Base-by-base conservation (phyloP, 2,888 invertebrate species). In the Uloborus plumipes region DNA sequence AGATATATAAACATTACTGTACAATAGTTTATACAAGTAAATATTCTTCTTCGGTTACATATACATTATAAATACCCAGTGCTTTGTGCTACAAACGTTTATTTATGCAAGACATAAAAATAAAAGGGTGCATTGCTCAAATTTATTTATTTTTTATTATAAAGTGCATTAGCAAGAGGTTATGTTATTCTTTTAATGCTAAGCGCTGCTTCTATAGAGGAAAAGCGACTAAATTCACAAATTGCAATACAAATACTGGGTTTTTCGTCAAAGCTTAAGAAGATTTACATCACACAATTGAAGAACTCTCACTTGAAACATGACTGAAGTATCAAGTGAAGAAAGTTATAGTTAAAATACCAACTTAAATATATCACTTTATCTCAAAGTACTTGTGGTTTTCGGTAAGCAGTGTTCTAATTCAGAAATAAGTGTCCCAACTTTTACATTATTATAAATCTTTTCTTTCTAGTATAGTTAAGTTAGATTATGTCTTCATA, bases 131-230 rank as follows among this genome's bases (percentile, higher is more conserved):
- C 51, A 51, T 49, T 15, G 66, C 16, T 51, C 51, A 51, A 26
- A 51, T 26, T 51, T 51, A 66, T 26, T 51, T 51, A 16, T 51
- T 51, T 51, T n/a, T n/a, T n/a, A n/a, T n/a, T 26, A 18, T 18
- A 47, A 39, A 64, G 64, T 64, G 64, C 64, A 62, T 9, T 3
- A 39, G 64, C n/a, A 47, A 64, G 47, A 26, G 18, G 18, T 47
- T 15, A 47, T 47, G 2, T 47, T 18, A 31, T 39, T 31, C 14
- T 64, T 39, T 11, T 39, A 39, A 39, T 39, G 39, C 16, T 76
- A 76, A 69, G 76, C 69, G 69, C 69, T 76, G 76, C 69, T 59
- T 53, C 59, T 76, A 39, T 39, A 39, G 9, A 39, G 39, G 39
- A 39, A 39, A 39, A 69, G 69, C 62, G 67, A 61, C 18, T 47